Base-by-base conservation (phyloP, 2,888 invertebrate species). In the Dynastes hyllus region DNA sequence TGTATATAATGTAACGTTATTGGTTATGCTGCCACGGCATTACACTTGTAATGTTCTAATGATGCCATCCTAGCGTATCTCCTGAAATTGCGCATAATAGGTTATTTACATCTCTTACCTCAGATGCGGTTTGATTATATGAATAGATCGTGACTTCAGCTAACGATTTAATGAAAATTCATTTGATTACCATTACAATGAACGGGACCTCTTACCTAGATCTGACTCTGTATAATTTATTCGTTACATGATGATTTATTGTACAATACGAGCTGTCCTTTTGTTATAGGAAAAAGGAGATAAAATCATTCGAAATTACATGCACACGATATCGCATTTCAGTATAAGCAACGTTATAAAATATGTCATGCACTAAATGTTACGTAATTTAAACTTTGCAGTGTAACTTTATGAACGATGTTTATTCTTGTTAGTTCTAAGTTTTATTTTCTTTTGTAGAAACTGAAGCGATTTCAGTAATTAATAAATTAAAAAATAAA, bases 11-110 rank as follows among this genome's bases (percentile, higher is more conserved):
- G 65, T 76, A 51, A 69, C 51, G n/a, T 51, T 69, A 69, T 67
- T 67, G 66, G 66, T 67, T 67, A 69, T 37, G 83, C 75, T 58
- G 76, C 50, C 50, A 66, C 37, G 83, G 85, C 86, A 84, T 85
- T 80, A 84, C 84, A 86, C 85, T 87, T 86, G 86, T 82, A 84
- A 84, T 81, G 82, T 83, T 78, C 81, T 81, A 85, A 86, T 86
- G 87, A 85, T 85, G 85, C 86, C 87, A 87, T 82, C 87, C 84
- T 88, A 87, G 84, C 88, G 88, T 88, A 83, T 84, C 84, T 88
- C 88, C 88, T 86, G 86, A 86, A 79, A 84, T 81, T 82, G 81
- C 81, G 78, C 78, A 80, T 73, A 83, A 87, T 87, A 86, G 87
- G 86, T 87, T 86, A 87, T 87, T 87, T 86, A 83, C 86, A 87